Evolutionary conservation across 2,888 invertebrate genomes (phyloP).

Genomic region (Ernsta delagoae): DNA sequence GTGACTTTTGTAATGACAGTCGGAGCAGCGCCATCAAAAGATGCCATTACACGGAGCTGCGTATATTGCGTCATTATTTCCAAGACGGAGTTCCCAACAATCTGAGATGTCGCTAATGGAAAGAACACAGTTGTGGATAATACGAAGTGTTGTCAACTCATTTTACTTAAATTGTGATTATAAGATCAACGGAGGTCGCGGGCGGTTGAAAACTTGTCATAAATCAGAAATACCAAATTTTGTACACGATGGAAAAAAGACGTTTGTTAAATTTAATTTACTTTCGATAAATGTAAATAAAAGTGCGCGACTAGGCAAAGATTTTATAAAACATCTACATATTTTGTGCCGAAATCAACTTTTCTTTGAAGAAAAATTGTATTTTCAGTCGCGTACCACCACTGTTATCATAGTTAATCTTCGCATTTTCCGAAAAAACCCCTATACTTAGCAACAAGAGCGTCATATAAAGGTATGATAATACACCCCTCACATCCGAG

Average conservation of each 20-base stretch:
- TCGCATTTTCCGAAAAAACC: slow-evolving; percentile 12
- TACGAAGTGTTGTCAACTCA: slow-evolving; percentile 53
- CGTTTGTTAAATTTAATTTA: too few species aligned
- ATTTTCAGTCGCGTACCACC: neutral
- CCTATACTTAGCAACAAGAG: slow-evolving; percentile 1
- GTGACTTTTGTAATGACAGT: slow-evolving; percentile 72
- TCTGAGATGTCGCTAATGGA: slow-evolving; percentile 79
- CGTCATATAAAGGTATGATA: slow-evolving; percentile 3
- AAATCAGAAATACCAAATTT: neutral
- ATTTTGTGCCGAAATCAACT: neutral
- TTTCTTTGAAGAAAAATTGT: neutral
- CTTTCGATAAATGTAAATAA: neutral
- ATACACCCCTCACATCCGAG: slow-evolving; percentile 43
- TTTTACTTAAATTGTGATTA: slow-evolving; percentile 32
- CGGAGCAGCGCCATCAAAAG: slow-evolving; percentile 65
- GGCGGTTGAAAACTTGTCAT: neutral
- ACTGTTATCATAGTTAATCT: neutral
- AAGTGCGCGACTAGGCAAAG: neutral
- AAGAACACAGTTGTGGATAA: slow-evolving; percentile 78
- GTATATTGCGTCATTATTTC: slow-evolving; percentile 75
- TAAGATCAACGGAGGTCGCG: neutral
- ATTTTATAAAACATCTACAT: too few species aligned
- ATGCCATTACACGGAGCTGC: slow-evolving; percentile 70
- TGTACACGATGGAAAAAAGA: neutral
- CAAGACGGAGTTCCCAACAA: slow-evolving; percentile 69